phyloP scores from a whole-genome alignment of 2,888 invertebrate species.

The Flexamia atlantica region DNA sequence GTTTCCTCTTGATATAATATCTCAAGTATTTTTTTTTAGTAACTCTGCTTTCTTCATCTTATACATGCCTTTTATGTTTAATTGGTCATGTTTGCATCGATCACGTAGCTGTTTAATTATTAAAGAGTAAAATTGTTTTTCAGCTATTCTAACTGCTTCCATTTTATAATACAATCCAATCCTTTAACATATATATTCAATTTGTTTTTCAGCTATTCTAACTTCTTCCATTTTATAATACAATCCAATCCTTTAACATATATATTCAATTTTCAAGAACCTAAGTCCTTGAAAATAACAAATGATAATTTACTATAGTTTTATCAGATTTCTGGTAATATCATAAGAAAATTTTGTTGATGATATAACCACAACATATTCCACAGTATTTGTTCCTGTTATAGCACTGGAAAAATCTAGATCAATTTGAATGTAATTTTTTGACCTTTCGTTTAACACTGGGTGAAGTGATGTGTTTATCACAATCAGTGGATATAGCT shows the following conservation, averaged over 20 bases:
- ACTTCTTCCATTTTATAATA: too few species aligned
- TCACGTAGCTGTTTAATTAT: too few species aligned
- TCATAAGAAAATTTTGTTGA: not conserved
- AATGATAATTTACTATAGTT: not conserved
- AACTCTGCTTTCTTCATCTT: too few species aligned
- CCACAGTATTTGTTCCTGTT: conserved; percentile 1
- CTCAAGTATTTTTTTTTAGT: too few species aligned
- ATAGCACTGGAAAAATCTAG: not conserved
- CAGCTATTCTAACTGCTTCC: too few species aligned
- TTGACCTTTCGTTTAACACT: not conserved
- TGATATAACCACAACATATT: not conserved
- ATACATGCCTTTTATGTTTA: too few species aligned
- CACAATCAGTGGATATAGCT: conserved; percentile 19
- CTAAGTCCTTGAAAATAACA: not conserved
- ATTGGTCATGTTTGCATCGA: too few species aligned
- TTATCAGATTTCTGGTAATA: conserved; percentile 3
- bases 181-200: too few species aligned
- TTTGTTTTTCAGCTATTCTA: too few species aligned
- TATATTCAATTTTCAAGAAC: conserved; percentile 3
- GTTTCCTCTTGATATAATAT: too few species aligned
- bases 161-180: too few species aligned
- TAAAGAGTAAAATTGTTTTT: too few species aligned
- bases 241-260: not conserved
- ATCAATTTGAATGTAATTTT: not conserved
- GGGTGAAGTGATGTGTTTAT: conserved; percentile 36